These are phyloP conservation scores for Cyprinodon brontotheroides DNA, from an alignment of 2,113 vertebrate species.

Conservation along the genomic window DNA sequence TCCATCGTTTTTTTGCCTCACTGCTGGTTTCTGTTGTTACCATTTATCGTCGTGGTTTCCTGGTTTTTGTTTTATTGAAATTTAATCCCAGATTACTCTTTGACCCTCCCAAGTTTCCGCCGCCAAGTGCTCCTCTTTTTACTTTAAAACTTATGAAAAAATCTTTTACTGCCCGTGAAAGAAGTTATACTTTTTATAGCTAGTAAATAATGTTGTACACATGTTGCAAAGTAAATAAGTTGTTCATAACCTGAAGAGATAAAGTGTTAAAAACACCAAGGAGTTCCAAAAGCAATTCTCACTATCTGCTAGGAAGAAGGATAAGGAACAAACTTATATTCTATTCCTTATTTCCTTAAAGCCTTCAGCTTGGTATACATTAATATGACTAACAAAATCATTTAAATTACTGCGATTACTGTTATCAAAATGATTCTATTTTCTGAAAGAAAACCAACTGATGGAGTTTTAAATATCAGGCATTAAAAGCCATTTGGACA, in stretches of 20 bases:
- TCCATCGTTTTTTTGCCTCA: too few species aligned
- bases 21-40: too few species aligned
- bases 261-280: neutral
- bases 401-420: too few species aligned
- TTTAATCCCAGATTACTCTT: too few species aligned
- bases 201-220: neutral
- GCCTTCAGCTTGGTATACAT: neutral
- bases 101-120: too few species aligned
- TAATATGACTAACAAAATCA: too few species aligned
- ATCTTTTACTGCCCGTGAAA: neutral
- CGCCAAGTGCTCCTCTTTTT: too few species aligned
- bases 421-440: neutral
- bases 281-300: neutral
- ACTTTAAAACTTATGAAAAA: too few species aligned
- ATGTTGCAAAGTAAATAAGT: neutral
- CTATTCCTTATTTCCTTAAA: neutral
- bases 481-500: constrained; percentile 49
- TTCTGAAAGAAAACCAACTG: constrained; percentile 14
- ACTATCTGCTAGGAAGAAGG: neutral
- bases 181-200: neutral
- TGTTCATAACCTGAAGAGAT: neutral
- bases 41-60: too few species aligned
- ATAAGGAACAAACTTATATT: neutral
- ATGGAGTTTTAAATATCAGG: constrained; percentile 11
- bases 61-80: too few species aligned